Percentiles rank a stretch among this genome's conserved stretches.
These are phyloP conservation scores for Pristiophorus japonicus DNA, from an alignment of 2,113 vertebrate species.

Conservation along the genomic window DNA sequence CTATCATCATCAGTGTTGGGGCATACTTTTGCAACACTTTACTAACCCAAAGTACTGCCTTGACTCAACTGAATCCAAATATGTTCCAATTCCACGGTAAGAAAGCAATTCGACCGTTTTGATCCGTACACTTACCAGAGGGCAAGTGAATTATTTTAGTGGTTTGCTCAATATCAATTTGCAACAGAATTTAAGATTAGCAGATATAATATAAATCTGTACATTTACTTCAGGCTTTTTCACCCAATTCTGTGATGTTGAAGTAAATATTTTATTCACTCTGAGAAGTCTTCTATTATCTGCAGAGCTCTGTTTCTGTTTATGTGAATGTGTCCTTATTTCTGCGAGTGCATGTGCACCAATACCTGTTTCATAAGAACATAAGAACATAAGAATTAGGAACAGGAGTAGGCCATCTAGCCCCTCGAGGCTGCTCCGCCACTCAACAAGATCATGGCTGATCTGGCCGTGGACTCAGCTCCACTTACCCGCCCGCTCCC, in stretches of 20 bases:
- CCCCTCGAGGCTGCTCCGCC: too few species aligned
- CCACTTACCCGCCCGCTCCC: too few species aligned
- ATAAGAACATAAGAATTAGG: too few species aligned
- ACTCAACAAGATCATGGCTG: too few species aligned
- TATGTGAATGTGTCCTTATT: too few species aligned
- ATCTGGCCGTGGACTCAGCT: too few species aligned
- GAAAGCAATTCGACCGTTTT: neutral
- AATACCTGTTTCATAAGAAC: neutral
- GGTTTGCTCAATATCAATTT: neutral
- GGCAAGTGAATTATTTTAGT: neutral
- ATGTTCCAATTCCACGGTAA: conserved; percentile 76
- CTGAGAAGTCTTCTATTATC: neutral
- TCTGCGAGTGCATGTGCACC: neutral
- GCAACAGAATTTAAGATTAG: neutral
- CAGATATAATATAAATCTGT: neutral
- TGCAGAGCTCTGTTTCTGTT: neutral
- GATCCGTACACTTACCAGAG: neutral
- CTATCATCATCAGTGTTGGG: conserved; percentile 56
- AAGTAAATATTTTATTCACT: neutral
- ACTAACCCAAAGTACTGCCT: conserved; percentile 56
- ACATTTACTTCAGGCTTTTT: neutral
- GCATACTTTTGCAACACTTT: conserved; percentile 60
- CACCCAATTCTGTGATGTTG: neutral
- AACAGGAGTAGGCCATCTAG: too few species aligned
- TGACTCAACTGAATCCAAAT: conserved; percentile 54